Percentiles rank a stretch among this genome's conserved stretches.
These are phyloP conservation scores for Lepetodrilus schrolli DNA, from an alignment of 2,888 invertebrate species.

Conservation along the genomic window DNA sequence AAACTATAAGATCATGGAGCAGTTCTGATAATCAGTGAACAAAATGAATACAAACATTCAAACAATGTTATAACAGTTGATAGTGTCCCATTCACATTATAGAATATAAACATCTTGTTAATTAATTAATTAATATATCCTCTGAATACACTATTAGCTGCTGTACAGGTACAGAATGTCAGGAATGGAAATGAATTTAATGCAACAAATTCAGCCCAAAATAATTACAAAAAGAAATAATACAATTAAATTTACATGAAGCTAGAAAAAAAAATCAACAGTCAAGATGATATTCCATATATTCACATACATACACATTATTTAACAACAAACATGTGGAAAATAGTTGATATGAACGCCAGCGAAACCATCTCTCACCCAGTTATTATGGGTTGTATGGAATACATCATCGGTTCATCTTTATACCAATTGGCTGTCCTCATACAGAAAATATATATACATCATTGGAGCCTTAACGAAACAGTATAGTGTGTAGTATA, in stretches of 20 bases:
- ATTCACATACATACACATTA: slow-evolving; percentile 20
- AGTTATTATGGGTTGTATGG: slow-evolving; percentile 8
- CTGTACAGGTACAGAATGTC: slow-evolving; percentile 20
- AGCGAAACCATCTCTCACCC: slow-evolving; percentile 4
- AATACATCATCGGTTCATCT: slow-evolving; percentile 10
- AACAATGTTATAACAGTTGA: no score
- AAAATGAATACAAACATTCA: no score
- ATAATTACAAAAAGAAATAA: slow-evolving; percentile 1
- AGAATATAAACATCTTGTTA: slow-evolving; percentile 24
- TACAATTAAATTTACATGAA: background rate
- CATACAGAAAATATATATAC: slow-evolving; percentile 7
- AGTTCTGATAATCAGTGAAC: no score
- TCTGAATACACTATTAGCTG: slow-evolving; percentile 10
- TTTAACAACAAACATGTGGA: slow-evolving; percentile 22
- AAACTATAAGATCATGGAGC: no score
- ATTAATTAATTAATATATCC: slow-evolving; percentile 8
- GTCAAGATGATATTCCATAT: slow-evolving; percentile 3
- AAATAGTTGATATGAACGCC: slow-evolving; percentile 1
- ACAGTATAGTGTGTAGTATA: no score
- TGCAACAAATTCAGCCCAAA: slow-evolving; percentile 19
- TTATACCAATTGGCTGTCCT: slow-evolving; percentile 7
- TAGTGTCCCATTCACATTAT: background rate
- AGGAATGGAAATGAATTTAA: slow-evolving; percentile 14
- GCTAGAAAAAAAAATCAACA: slow-evolving; percentile 1
- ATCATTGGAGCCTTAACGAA: slow-evolving; percentile 21